Evolutionary conservation across 2,888 invertebrate genomes (phyloP).

Genomic region (Osmoderma eremita): DNA sequence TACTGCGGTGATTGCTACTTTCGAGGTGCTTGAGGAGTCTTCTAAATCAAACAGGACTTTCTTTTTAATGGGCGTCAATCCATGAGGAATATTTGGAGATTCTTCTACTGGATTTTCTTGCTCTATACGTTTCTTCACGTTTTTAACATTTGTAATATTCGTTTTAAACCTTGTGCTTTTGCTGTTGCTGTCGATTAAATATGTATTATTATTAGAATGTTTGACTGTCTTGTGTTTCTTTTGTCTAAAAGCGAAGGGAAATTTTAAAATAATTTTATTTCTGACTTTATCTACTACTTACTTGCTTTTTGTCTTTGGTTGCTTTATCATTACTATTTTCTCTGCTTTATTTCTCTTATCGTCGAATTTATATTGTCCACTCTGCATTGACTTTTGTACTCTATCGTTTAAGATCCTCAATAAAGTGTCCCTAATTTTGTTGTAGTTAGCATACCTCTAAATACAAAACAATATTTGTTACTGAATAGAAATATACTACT

Average conservation of each 20-base stretch:
- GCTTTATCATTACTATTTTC: background rate
- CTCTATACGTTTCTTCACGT: background rate
- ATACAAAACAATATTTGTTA: conserved; percentile 30
- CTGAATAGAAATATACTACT: background rate
- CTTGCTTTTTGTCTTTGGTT: conserved; percentile 3
- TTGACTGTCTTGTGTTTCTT: conserved; percentile 6
- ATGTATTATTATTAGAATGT: background rate
- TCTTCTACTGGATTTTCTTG: background rate
- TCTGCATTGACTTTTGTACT: conserved; percentile 10
- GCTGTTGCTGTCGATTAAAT: background rate
- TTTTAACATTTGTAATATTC: background rate
- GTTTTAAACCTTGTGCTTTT: background rate
- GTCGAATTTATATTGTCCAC: background rate
- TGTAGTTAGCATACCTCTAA: conserved; percentile 46
- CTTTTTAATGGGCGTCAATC: conserved; percentile 46
- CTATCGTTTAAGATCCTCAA: conserved; percentile 40
- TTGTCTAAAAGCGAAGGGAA: background rate
- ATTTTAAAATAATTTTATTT: background rate
- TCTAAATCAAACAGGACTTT: conserved; percentile 53
- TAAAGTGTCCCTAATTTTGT: conserved; percentile 44
- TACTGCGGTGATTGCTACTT: conserved; percentile 5
- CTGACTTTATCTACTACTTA: background rate
- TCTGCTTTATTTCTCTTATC: background rate
- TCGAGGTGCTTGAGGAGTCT: conserved; percentile 35
- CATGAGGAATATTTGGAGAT: background rate